phyloP scores from a whole-genome alignment of 2,888 invertebrate genomes.

The Dastarcus helophoroides region DNA sequence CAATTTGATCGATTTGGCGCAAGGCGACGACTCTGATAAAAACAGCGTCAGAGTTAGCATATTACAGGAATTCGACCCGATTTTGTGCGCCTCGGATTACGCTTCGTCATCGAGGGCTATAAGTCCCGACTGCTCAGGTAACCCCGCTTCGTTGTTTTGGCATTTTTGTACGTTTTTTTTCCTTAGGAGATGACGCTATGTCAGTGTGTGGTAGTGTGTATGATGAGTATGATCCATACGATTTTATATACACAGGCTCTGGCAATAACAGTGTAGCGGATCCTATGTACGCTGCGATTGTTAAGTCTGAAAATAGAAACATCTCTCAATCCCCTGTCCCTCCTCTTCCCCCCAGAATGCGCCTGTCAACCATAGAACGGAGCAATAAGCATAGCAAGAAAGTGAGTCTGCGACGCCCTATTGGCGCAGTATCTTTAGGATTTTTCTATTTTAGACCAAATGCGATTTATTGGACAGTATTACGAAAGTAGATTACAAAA shows the following conservation, averaged over 20 bases:
- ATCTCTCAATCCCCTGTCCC: too few relatives aligned
- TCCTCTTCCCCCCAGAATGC: too few relatives aligned
- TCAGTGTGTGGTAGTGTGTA: conserved; percentile 57
- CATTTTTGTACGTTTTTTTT: conserved; percentile 13
- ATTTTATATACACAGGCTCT: conserved; percentile 54
- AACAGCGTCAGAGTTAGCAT: conserved; percentile 54
- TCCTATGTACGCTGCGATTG: conserved; percentile 59
- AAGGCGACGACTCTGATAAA: conserved; percentile 34
- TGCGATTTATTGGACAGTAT: conserved; percentile 48
- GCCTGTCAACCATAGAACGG: too few relatives aligned
- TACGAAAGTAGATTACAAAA: conserved; percentile 45
- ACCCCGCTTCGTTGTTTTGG: conserved; percentile 35
- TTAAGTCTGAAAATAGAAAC: conserved; percentile 43
- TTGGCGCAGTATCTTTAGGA: too few relatives aligned
- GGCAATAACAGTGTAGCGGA: conserved; percentile 53
- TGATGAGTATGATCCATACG: conserved; percentile 68
- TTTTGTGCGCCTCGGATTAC: conserved; percentile 49
- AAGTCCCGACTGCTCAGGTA: conserved; percentile 43
- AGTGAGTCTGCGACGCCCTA: too few relatives aligned
- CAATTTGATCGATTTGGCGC: conserved; percentile 48
- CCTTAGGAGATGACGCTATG: conserved; percentile 37
- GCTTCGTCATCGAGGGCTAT: conserved; percentile 24
- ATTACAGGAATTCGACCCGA: conserved; percentile 79
- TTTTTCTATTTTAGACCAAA: conserved; percentile 35
- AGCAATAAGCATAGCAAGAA: too few relatives aligned